These are phyloP conservation scores for Promerops cafer DNA, from an alignment of 2,113 vertebrate genomes.

Conservation along the genomic window DNA sequence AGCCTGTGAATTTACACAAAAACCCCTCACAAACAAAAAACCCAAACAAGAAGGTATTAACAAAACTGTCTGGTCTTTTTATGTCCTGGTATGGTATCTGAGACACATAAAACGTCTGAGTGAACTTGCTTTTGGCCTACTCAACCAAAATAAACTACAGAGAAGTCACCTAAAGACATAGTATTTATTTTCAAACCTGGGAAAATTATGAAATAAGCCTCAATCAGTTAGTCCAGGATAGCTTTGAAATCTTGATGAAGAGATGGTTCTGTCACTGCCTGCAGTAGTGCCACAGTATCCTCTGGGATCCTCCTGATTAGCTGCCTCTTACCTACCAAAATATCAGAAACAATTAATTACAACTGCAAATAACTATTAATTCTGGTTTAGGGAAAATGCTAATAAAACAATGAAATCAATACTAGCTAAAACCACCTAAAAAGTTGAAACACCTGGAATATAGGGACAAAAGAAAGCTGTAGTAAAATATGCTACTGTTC, in stretches of 20 bases:
- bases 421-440: not conserved
- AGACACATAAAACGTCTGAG: not conserved
- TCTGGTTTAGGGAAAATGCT: not conserved
- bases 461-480: not conserved
- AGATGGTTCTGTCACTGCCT: constrained; percentile 2
- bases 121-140: not conserved
- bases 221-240: constrained; percentile 60
- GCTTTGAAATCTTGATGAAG: constrained; percentile 63
- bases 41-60: not conserved
- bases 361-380: not conserved
- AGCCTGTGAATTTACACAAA: not conserved
- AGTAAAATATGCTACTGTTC: not conserved
- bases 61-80: not conserved
- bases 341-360: not conserved
- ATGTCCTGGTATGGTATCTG: not conserved
- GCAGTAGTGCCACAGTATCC: constrained; percentile 34
- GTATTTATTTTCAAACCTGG: not conserved
- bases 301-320: constrained; percentile 43
- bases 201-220: not conserved
- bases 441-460: not conserved
- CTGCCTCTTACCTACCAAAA: constrained; percentile 44
- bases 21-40: not conserved
- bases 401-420: not conserved
- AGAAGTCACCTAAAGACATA: not conserved
- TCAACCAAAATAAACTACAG: not conserved